These are phyloP conservation scores for Mycalesis mineus DNA, from an alignment of 2,888 invertebrate species.

Conservation along the genomic window DNA sequence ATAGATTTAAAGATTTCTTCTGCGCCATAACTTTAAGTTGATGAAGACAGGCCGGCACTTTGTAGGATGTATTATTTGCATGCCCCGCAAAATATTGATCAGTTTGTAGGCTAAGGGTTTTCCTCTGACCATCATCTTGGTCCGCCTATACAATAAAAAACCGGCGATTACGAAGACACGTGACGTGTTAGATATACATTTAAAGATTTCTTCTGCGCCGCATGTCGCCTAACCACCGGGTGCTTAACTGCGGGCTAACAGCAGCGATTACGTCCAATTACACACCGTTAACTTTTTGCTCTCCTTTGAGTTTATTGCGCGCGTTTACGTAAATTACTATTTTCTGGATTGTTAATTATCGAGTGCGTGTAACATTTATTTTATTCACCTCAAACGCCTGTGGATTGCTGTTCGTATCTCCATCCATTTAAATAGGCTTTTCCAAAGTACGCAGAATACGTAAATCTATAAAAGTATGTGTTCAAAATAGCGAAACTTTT, in stretches of 20 bases:
- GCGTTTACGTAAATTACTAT: conserved; percentile 10
- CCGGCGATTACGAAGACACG: neutral
- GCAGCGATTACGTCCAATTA: conserved; percentile 13
- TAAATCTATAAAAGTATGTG: no score
- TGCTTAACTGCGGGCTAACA: neutral
- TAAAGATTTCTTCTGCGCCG: neutral
- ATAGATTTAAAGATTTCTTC: neutral
- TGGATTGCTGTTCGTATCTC: neutral
- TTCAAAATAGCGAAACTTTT: no score
- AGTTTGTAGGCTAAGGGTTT: no score
- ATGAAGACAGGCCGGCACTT: no score
- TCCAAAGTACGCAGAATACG: no score
- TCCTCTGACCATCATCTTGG: no score
- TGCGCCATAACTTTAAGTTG: no score
- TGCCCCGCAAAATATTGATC: no score
- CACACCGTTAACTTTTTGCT: conserved; percentile 24
- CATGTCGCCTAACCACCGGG: neutral
- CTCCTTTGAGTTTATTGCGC: conserved; percentile 22
- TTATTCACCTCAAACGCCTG: neutral
- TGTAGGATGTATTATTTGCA: no score
- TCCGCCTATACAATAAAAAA: no score
- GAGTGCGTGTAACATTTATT: neutral
- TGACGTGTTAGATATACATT: neutral
- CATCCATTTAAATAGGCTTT: no score
- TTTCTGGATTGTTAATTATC: conserved; percentile 8